These are phyloP conservation scores for Ophion obscuratus DNA, from an alignment of 2,888 invertebrate genomes.

Conservation along the genomic window DNA sequence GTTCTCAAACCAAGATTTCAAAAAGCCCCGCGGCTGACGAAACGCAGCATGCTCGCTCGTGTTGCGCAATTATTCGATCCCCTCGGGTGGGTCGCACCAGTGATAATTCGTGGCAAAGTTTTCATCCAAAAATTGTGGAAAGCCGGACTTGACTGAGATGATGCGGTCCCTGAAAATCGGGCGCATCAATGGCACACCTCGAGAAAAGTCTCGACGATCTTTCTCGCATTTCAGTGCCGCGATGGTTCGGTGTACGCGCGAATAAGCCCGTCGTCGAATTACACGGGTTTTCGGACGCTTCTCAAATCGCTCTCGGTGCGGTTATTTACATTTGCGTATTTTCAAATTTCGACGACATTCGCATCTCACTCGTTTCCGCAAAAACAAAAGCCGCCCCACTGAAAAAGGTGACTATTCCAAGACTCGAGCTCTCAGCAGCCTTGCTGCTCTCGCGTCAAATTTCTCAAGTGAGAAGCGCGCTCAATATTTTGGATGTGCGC, in stretches of 20 bases:
- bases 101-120: slow-evolving; percentile 56
- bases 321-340: slow-evolving; percentile 6
- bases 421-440: slow-evolving; percentile 60
- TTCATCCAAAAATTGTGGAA: slow-evolving; percentile 37
- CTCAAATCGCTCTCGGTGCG: slow-evolving; percentile 16
- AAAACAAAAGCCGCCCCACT: slow-evolving; percentile 64
- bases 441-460: slow-evolving; percentile 42
- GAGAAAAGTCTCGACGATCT: slow-evolving; percentile 5
- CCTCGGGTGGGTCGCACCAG: slow-evolving; percentile 59
- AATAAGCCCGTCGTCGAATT: not conserved
- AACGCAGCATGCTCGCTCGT: slow-evolving; percentile 42
- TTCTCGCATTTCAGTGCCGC: not conserved
- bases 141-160: no score
- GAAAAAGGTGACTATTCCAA: slow-evolving; percentile 55
- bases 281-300: slow-evolving; percentile 56
- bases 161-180: no score
- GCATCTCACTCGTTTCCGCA: slow-evolving; percentile 32
- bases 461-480: not conserved
- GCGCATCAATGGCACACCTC: not conserved
- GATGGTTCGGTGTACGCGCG: not conserved
- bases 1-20: slow-evolving; percentile 15
- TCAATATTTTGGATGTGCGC: slow-evolving; percentile 26
- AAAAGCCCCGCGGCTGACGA: slow-evolving; percentile 11
- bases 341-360: not conserved
- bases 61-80: slow-evolving; percentile 60